phyloP scores from a whole-genome alignment of 1,140 invertebrate genomes.

The Meloidogyne floridensis region DNA sequence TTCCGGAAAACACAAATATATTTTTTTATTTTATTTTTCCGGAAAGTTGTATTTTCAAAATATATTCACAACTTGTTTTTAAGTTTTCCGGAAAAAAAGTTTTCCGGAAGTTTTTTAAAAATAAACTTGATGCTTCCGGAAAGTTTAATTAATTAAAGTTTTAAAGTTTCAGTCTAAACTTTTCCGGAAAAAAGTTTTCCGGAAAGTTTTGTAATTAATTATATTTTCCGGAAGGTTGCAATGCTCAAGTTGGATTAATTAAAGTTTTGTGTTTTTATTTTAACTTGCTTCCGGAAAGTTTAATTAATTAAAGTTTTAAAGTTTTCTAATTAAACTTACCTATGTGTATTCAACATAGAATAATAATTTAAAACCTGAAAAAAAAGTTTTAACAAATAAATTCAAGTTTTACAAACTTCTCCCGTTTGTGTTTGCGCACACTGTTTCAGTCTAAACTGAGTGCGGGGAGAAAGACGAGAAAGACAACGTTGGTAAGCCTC shows the following conservation, averaged over 20 bases:
- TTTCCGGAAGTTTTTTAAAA: too few species aligned
- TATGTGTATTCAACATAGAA: constrained; percentile 54
- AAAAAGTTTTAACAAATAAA: neutral
- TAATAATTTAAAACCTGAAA: constrained; percentile 50
- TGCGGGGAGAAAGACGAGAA: constrained; percentile 49
- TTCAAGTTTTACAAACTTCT: constrained; percentile 36
- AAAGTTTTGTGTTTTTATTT: neutral
- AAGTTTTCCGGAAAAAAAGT: too few species aligned
- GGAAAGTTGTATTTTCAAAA: neutral
- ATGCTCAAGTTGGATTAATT: too few species aligned
- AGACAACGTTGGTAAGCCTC: constrained; percentile 50
- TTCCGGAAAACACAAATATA: too few species aligned
- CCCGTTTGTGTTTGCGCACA: constrained; percentile 56
- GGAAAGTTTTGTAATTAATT: too few species aligned
- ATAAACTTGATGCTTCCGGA: neutral
- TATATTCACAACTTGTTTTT: too few species aligned
- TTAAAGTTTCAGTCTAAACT: neutral
- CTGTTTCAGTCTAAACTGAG: constrained; percentile 52
- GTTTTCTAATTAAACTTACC: neutral
- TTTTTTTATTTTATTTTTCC: too few species aligned
- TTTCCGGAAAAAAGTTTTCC: too few species aligned
- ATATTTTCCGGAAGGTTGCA: too few species aligned
- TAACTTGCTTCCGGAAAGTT: neutral
- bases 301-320: neutral
- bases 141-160: neutral